Base-by-base conservation (phyloP, 2,888 invertebrate species). In the Embidobia sp. region DNA sequence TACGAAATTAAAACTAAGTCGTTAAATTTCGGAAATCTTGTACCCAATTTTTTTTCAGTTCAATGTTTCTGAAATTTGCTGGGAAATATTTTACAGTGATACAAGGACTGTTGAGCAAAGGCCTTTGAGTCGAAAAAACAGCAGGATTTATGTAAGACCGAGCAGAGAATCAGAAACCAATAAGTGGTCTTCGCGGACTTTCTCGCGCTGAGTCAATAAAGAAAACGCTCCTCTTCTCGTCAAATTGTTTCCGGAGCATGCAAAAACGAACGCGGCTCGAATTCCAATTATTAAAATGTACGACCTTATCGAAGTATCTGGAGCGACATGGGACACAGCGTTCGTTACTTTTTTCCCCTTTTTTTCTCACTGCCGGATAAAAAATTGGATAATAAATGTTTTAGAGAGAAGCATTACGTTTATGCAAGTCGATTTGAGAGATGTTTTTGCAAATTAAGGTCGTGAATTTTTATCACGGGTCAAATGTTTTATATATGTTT, bases 181-280 rank as follows among this genome's bases (percentile, higher is more conserved):
- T 55, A 55, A 55, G 55, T 40, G 18, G 18, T 27, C 18, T n/a
- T n/a, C n/a, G n/a, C n/a, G n/a, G n/a, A 3, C 26, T 46, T 31
- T 48, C 48, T 46, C 37, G 27, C 26, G 22, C 48, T 22, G 8
- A 22, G 37, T 27, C 26, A 35, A 48, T 48, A 48, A 61, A 37
- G 19, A 33, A 18, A 22, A 31, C 18, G 16, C 37, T 48, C 35
- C 16, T 46, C 13, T 31, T 59, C 22, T 42, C 7, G 35, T 37
- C 8, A 48, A 61, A 61, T 48, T 48, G 27, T 48, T 61, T 48
- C 19, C 27, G 18, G 37, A 10, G 13, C 31, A 37, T 37, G 27
- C 61, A 37, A 61, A 61, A 61, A 61, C 61, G 31, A 48, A 48
- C 7, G 37, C 46, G n/a, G 22, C 26, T 37, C 35, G 18, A 59